Evolutionary conservation across 2,113 vertebrate species (phyloP).

Genomic region (Urocolius indicus): DNA sequence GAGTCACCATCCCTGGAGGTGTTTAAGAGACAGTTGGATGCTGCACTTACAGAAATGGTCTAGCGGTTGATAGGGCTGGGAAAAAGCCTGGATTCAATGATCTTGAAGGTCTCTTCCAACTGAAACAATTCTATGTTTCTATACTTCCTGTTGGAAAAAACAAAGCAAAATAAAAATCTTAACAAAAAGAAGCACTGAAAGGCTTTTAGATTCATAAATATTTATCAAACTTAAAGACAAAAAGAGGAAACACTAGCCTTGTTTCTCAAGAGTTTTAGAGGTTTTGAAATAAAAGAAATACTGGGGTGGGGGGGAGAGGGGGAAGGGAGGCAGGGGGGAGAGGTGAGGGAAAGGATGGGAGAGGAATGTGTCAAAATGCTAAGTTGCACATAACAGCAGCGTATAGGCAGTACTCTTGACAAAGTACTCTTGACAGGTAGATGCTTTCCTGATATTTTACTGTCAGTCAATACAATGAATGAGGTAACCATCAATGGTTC

Average conservation of each 20-base stretch:
- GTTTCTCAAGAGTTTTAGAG: not conserved
- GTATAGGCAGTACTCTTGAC: not conserved
- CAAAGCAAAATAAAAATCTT: not conserved
- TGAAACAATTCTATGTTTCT: no score
- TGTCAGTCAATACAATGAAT: conserved; percentile 54
- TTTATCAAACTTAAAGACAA: not conserved
- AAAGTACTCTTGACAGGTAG: not conserved
- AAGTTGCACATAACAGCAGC: not conserved
- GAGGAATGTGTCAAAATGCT: conserved; percentile 23
- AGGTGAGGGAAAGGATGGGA: no score
- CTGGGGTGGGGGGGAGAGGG: accelerated
- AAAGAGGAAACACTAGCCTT: not conserved
- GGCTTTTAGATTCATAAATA: not conserved
- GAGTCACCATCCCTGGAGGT: no score
- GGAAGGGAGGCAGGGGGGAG: accelerated
- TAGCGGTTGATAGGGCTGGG: no score
- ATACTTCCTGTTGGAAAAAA: not conserved
- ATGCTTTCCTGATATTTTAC: conserved; percentile 19
- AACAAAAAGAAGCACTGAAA: not conserved
- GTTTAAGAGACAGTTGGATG: no score
- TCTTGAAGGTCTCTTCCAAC: no score
- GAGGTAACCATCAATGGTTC: not conserved
- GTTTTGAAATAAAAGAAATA: not conserved
- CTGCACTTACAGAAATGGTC: no score
- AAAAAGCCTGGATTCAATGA: no score